Evolutionary conservation across 2,797 vertebrate genomes (phyloP), one percentile per base, ranked within the genome.

Genomic region (Atherinosoma microstoma): DNA sequence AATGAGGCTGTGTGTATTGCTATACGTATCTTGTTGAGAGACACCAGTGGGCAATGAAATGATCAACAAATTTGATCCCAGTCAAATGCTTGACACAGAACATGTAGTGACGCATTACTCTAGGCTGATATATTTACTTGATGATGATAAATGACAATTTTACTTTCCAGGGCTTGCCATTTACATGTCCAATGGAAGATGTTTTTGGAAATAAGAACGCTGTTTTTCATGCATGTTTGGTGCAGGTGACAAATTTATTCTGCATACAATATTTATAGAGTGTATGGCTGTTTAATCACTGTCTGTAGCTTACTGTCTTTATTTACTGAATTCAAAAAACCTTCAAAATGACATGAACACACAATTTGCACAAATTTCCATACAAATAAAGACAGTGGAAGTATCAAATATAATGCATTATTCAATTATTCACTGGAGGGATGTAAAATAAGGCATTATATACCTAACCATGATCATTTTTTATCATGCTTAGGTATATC

Each of bases 1-100:
- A 78, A 68, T 51, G 66, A 78, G 65, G 69, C 75, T 80, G 77
- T 40, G 65, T 70, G 75, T 47, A 64, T 0, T 34, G 53, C 53
- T n/a, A n/a, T 58, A 66, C 47, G 35, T 67, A 59, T 32, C 53
- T 47, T 64, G n/a, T 62, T 76, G 30, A 64, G 53, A 51, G 49
- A 56, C 53, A 69, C 7, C 29, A 34, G 35, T 35, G 12, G 57
- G 40, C 13, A 62, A 67, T 36, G 35, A 22, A 36, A n/a, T 35
- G 58, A 63, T 80, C 22, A 58, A 18, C 56, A 40, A 66, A 73
- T 57, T 2, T 36, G 15, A 58, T 79, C 64, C 45, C n/a, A 73
- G 30, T 58, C 45, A 73, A 68, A 69, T 38, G 30, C 27, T 29
- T 16, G n/a, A 27, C 11, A 54, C 22, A 72, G 59, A 57, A 61